These are phyloP conservation scores for Fistularia commersonii DNA, from an alignment of 2,797 vertebrate species.

Conservation along the genomic window DNA sequence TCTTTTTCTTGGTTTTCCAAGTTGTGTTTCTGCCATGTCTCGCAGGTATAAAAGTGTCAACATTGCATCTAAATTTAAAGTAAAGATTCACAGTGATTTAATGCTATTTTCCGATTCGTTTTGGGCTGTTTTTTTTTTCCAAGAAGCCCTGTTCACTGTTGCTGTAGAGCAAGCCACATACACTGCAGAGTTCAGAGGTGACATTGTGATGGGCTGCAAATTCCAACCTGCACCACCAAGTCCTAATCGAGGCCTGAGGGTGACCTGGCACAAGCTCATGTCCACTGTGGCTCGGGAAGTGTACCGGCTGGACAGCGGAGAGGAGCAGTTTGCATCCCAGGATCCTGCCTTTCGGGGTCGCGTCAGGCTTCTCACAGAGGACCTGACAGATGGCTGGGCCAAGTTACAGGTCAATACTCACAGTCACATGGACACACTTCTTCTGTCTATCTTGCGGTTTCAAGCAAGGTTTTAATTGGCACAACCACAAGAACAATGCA, in stretches of 20 bases:
- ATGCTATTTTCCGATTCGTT: not conserved
- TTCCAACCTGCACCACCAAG: constrained; percentile 68
- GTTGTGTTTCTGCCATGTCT: constrained; percentile 43
- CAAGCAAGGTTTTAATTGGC: too few relatives aligned
- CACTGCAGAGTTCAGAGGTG: constrained; percentile 65
- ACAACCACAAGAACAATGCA: too few relatives aligned
- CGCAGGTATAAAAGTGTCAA: constrained; percentile 43
- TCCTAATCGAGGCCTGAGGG: constrained; percentile 49
- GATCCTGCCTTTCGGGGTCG: constrained; percentile 66
- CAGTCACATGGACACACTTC: not conserved
- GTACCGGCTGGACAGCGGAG: constrained; percentile 58
- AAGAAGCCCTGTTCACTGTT: constrained; percentile 82
- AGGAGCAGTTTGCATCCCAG: constrained; percentile 48
- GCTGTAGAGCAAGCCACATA: constrained; percentile 67
- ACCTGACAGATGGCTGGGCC: constrained; percentile 74
- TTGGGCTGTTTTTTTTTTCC: not conserved
- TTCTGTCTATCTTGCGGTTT: too few relatives aligned
- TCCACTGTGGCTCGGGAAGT: constrained; percentile 35
- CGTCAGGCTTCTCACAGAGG: constrained; percentile 68
- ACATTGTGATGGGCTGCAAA: constrained; percentile 82
- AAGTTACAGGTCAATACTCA: constrained; percentile 72
- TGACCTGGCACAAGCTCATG: constrained; percentile 72
- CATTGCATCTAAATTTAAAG: not conserved
- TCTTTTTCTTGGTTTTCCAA: constrained; percentile 40
- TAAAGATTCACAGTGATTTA: not conserved